These are phyloP conservation scores for Macrostomum cliftonense DNA, from an alignment of 2,888 invertebrate genomes.

Conservation along the genomic window DNA sequence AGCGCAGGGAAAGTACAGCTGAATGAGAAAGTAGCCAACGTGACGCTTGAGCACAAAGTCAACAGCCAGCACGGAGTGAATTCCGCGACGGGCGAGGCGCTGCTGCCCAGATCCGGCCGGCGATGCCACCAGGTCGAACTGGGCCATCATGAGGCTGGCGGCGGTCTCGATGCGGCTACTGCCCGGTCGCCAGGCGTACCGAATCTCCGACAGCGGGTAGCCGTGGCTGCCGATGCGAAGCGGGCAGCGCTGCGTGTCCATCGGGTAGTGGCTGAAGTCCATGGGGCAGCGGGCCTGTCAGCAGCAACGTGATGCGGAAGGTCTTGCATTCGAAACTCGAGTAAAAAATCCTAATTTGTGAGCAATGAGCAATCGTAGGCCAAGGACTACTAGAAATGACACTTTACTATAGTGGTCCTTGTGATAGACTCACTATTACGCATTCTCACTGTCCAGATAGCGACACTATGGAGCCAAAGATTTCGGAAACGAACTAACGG, in stretches of 20 bases:
- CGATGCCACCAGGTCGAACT: constrained; percentile 52
- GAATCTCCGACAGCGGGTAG: constrained; percentile 9
- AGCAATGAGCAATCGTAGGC: too few relatives aligned
- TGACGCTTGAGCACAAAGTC: constrained; percentile 73
- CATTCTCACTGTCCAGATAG: too few relatives aligned
- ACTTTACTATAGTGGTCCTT: too few relatives aligned
- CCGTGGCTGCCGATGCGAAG: constrained; percentile 53
- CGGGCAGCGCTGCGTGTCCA: constrained; percentile 61
- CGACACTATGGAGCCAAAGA: too few relatives aligned
- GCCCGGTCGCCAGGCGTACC: too few relatives aligned
- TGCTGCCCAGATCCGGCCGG: neutral
- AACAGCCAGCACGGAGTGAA: constrained; percentile 68
- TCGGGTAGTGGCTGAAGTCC: constrained; percentile 63
- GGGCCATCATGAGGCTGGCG: constrained; percentile 70
- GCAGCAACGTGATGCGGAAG: too few relatives aligned
- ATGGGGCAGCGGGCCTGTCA: constrained; percentile 48
- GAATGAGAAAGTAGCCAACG: constrained; percentile 66
- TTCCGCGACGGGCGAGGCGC: neutral
- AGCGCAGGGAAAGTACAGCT: constrained; percentile 71
- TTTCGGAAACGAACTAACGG: too few relatives aligned
- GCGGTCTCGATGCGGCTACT: constrained; percentile 57
- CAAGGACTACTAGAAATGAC: too few relatives aligned
- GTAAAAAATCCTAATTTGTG: too few relatives aligned
- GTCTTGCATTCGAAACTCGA: too few relatives aligned
- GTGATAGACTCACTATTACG: too few relatives aligned